These are phyloP conservation scores for Nannoperca obscura DNA, from an alignment of 2,797 vertebrate genomes.

Conservation along the genomic window DNA sequence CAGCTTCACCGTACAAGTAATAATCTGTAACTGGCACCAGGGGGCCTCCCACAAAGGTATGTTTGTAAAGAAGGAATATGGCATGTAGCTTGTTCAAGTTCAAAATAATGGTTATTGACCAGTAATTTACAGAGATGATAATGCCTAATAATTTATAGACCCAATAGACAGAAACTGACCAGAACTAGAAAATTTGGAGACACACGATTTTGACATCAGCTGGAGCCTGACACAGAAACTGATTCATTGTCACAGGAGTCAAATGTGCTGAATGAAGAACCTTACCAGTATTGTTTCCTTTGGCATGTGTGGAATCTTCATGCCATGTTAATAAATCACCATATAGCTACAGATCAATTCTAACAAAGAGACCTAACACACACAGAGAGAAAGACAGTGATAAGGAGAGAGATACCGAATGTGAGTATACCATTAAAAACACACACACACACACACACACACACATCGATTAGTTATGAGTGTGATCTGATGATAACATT, in stretches of 20 bases:
- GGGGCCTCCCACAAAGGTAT: background rate
- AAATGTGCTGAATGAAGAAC: conserved; percentile 19
- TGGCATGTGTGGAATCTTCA: conserved; percentile 64
- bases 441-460: background rate
- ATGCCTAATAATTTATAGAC: background rate
- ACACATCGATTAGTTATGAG: background rate
- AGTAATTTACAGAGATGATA: background rate
- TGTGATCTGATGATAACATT: background rate
- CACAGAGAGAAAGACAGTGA: background rate
- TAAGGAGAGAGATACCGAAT: background rate
- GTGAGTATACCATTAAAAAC: background rate
- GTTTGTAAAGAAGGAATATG: background rate
- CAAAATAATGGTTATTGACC: background rate
- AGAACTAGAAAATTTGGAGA: background rate
- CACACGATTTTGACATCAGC: background rate
- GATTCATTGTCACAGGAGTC: background rate
- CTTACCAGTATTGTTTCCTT: conserved; percentile 13
- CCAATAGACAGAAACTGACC: background rate
- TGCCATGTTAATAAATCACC: conserved; percentile 46
- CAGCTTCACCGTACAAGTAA: background rate
- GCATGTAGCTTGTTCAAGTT: background rate
- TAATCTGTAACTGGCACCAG: background rate
- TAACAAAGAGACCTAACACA: conserved; percentile 30
- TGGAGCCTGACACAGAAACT: background rate
- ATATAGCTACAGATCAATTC: conserved; percentile 35